Evolutionary conservation across 2,888 invertebrate genomes (phyloP), one percentile per base, ranked within the genome.

Genomic region (Amblyteles armatorius): DNA sequence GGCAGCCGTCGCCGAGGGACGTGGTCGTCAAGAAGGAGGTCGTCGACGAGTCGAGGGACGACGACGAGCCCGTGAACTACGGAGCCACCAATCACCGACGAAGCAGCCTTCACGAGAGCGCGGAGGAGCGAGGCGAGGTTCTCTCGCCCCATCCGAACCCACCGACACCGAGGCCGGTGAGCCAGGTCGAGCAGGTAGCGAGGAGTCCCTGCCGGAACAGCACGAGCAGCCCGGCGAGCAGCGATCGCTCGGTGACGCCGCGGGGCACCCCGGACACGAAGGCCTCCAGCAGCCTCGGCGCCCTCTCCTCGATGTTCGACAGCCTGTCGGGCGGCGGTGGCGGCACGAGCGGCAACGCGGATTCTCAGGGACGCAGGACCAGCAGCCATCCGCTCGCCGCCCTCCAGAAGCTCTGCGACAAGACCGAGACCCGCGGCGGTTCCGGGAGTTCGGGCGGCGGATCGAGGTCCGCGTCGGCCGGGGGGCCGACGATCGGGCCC

Each of bases 351-450:
- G 88, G 89, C 44, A 88, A 91, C 26, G 94, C 95, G 77, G 95
- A 96, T 13, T 94, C 95, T 82, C 95, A 96, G 5, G 95, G 96
- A 1, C 96, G 96, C 63, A 96, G 96, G 89, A 95, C 96, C 13
- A 96, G 96, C 84, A 97, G 98, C 90, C 98, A 99, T 94, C 99
- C 99, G 6, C 94, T 99, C 89, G 98, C 99, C 26, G 99, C 99
- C 1, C 94, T 99, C 79, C 99, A 99, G 93, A 99, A 99, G 94
- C 96, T 99, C 36, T 98, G 99, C 94, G 99, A 99, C 94, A 99
- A 98, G 94, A 98, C 98, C 88, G 98, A 98, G 94, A 97, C 96
- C 22, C 96, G 96, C 87, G 96, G 96, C 44, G 95, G 95, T 50
- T 87, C 89, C 60, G 88, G 89, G 19, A 88, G 90, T 67, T 88